These are phyloP conservation scores for Hydrozoanthus gracilis DNA, from an alignment of 92 coral and sea anemone species.

Conservation along the genomic window DNA sequence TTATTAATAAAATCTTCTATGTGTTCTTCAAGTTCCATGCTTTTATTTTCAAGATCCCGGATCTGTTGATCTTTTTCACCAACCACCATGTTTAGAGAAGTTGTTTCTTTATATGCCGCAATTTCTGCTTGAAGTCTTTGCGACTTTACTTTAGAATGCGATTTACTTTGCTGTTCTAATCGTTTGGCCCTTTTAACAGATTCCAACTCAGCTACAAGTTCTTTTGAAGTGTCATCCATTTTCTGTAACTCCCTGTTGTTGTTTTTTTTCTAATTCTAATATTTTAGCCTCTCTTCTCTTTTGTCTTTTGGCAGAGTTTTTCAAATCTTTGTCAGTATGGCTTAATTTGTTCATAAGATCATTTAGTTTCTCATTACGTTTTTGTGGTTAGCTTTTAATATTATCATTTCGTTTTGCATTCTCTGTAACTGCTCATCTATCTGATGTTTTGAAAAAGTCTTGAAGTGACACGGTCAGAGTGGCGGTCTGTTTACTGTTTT, in stretches of 20 bases:
- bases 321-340: constrained; percentile 26
- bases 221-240: constrained; percentile 26
- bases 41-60: constrained; percentile 45
- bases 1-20: constrained; percentile 36
- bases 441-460: constrained; percentile 20
- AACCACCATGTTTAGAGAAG: constrained; percentile 24
- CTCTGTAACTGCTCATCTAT: constrained; percentile 7
- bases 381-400: constrained; percentile 12
- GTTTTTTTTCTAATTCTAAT: constrained; percentile 26
- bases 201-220: constrained; percentile 31
- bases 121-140: constrained; percentile 9
- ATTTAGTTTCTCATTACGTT: constrained; percentile 4
- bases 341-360: constrained; percentile 27
- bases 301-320: constrained; percentile 28
- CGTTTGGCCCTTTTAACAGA: constrained; percentile 33
- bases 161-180: constrained; percentile 30
- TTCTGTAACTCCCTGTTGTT: constrained; percentile 9
- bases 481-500: constrained; percentile 11
- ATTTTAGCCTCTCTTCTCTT: constrained; percentile 15
- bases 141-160: constrained; percentile 28
- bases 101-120: constrained; percentile 2
- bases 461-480: constrained; percentile 7
- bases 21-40: constrained; percentile 30
- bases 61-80: constrained; percentile 39
- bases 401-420: constrained; percentile 20